Percentiles rank a stretch among this genome's conserved stretches.
Conservation (phyloP, 2,888 invertebrate genomes). For the Melieria crassipennis region DNA sequence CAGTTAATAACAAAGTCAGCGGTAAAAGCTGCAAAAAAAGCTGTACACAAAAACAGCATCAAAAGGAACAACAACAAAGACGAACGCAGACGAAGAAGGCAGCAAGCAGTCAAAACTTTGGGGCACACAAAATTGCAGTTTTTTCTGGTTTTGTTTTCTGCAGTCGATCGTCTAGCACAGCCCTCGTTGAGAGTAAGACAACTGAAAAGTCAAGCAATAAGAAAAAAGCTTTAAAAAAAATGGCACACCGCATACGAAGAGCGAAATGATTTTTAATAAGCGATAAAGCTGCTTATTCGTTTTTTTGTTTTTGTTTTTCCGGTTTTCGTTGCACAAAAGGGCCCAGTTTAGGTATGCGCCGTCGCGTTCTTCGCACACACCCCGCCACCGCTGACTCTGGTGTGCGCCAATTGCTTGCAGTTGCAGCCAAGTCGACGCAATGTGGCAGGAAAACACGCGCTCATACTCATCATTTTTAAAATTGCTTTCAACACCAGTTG, state of each 20-base stretch:
- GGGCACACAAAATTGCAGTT: no score
- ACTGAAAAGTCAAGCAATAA: no score
- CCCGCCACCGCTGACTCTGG: not conserved
- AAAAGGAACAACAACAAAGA: no score
- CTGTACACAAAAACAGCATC: no score
- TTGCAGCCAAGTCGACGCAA: not conserved
- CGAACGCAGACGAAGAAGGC: no score
- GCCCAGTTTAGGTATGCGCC: no score
- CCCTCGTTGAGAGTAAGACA: no score
- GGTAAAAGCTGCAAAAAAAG: no score
- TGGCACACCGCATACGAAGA: conserved; percentile 49
- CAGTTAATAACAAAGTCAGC: conserved; percentile 57
- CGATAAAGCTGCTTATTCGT: conserved; percentile 60
- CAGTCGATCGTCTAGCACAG: no score
- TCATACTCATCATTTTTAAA: conserved; percentile 64
- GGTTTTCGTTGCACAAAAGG: conserved; percentile 31
- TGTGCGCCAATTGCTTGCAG: not conserved
- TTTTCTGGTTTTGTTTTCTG: no score
- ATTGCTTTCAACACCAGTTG: conserved; percentile 63
- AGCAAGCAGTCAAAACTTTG: no score
- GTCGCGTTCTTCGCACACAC: not conserved
- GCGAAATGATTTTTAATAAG: conserved; percentile 63
- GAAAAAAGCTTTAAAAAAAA: no score
- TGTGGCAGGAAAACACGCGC: conserved; percentile 40
- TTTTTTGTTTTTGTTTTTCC: conserved; percentile 36